Percentiles rank a stretch among this genome's conserved stretches.
Conservation (phyloP, 2,888 invertebrate species). For the Phrixothrix hirtus region DNA sequence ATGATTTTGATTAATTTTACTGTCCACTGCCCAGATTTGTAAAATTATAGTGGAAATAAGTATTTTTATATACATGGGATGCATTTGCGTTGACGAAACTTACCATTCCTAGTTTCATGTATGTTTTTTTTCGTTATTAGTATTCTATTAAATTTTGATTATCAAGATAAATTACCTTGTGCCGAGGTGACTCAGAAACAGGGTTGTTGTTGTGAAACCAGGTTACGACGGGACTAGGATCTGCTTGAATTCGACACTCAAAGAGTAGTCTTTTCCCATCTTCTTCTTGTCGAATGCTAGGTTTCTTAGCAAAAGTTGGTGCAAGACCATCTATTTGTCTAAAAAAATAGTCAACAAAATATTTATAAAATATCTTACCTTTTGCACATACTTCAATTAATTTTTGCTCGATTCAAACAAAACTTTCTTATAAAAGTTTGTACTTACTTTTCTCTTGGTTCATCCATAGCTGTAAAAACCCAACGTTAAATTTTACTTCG, state of each 20-base stretch:
- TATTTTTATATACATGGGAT: no score
- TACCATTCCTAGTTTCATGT: no score
- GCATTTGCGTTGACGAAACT: no score
- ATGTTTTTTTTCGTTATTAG: slow-evolving; percentile 1
- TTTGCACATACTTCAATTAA: no score
- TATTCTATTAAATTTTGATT: neutral
- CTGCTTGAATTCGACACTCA: slow-evolving; percentile 93
- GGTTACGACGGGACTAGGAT: slow-evolving; percentile 83
- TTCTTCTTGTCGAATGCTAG: slow-evolving; percentile 95
- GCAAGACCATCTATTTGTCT: slow-evolving; percentile 98
- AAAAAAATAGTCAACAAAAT: slow-evolving; percentile 42
- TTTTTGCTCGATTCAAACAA: no score
- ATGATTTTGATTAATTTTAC: slow-evolving; percentile 1
- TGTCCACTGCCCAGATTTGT: slow-evolving; percentile 36
- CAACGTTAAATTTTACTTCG: no score
- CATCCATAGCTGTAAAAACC: slow-evolving; percentile 89
- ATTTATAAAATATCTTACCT: no score
- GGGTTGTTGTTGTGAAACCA: slow-evolving; percentile 89
- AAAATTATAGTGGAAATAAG: slow-evolving; percentile 35
- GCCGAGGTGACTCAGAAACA: slow-evolving; percentile 80
- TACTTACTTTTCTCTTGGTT: slow-evolving; percentile 93
- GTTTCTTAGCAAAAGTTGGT: slow-evolving; percentile 97
- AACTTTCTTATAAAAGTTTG: no score
- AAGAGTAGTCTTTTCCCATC: slow-evolving; percentile 91
- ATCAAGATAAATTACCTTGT: slow-evolving; percentile 69